These are phyloP conservation scores for Okamejei kenojei DNA, from an alignment of 2,797 vertebrate genomes.

Conservation along the genomic window DNA sequence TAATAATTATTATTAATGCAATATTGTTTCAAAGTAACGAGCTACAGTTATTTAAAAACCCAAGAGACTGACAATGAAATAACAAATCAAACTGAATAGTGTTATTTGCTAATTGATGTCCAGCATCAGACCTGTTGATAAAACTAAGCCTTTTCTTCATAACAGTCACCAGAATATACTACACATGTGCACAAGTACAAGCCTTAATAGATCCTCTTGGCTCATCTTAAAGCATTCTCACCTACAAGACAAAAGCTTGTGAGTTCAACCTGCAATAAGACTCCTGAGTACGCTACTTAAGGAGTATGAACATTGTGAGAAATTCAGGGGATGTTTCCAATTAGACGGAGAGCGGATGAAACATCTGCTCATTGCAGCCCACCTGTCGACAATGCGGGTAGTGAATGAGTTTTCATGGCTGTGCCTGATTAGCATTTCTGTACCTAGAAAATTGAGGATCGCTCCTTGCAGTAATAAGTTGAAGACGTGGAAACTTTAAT, in stretches of 20 bases:
- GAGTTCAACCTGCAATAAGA: not conserved
- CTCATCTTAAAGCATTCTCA: not conserved
- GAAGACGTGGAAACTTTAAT: not conserved
- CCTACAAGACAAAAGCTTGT: not conserved
- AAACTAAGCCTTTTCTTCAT: not conserved
- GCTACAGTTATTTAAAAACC: not conserved
- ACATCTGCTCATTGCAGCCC: not conserved
- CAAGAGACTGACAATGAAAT: not conserved
- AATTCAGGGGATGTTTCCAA: not conserved
- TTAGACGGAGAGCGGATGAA: not conserved
- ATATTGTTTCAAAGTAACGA: not conserved
- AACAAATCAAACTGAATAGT: too few relatives aligned
- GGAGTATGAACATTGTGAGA: not conserved
- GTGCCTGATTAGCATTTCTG: not conserved
- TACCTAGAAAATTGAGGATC: not conserved
- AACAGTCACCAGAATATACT: not conserved
- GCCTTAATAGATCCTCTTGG: not conserved
- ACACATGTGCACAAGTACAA: not conserved
- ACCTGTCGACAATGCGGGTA: not conserved
- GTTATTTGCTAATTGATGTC: not conserved
- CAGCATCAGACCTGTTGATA: not conserved
- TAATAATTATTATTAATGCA: not conserved
- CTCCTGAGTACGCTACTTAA: not conserved
- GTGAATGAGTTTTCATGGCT: not conserved
- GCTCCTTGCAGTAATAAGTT: not conserved